Percentiles rank a stretch among this genome's conserved stretches.
Evolutionary conservation across 1,140 invertebrate species (phyloP).

Genomic region (Acromyrmex charruanus): DNA sequence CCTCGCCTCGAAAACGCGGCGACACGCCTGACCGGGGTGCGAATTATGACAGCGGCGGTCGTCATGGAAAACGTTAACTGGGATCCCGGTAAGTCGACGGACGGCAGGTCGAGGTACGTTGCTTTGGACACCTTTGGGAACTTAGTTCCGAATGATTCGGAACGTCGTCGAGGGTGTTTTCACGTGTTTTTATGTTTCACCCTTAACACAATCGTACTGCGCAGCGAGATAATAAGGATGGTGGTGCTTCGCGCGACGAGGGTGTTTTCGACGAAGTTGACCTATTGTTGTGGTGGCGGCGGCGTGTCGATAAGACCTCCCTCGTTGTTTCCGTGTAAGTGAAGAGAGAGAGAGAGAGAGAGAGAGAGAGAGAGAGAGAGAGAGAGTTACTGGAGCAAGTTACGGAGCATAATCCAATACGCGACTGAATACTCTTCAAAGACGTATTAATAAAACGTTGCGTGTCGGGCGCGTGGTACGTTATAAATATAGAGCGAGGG

Average conservation of each 20-base stretch:
- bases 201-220: background rate
- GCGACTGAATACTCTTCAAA: constrained; percentile 34
- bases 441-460: constrained; percentile 50
- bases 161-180: background rate
- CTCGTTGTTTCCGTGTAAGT: background rate
- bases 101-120: background rate
- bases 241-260: no score
- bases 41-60: constrained; percentile 88
- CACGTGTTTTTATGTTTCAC: constrained; percentile 9
- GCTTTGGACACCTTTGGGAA: background rate
- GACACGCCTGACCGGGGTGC: constrained; percentile 51
- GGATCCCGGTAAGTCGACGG: constrained; percentile 88
- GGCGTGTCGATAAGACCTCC: background rate
- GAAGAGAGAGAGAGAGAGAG: background rate
- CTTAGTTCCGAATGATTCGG: background rate
- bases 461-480: constrained; percentile 2
- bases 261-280: background rate
- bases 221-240: background rate
- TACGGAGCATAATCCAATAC: constrained; percentile 32
- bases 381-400: constrained; percentile 19
- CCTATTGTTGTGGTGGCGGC: background rate
- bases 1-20: constrained; percentile 7
- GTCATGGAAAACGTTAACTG: constrained; percentile 89
- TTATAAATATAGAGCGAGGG: constrained; percentile 55
- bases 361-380: background rate